These are phyloP conservation scores for Aphrocallistes beatrix DNA, from an alignment of 37 sponge, comb jelly and placozoan species.

Conservation along the genomic window DNA sequence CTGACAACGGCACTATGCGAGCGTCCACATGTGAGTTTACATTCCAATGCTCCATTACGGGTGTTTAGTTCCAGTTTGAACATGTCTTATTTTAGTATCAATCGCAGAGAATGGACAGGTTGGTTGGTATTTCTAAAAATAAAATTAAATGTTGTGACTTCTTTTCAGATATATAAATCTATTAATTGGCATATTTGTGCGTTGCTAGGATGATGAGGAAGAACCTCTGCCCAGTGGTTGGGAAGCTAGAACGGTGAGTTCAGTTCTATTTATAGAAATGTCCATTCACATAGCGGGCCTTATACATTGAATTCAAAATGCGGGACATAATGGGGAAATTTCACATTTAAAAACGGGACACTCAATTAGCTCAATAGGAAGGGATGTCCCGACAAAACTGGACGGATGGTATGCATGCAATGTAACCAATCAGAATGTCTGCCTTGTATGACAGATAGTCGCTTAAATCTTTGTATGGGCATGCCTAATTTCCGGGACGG, in stretches of 20 bases:
- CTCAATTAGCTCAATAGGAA: too few relatives aligned
- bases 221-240: constrained; percentile 75
- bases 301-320: background rate
- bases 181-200: background rate
- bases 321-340: background rate
- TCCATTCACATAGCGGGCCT: too few relatives aligned
- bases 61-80: background rate
- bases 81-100: background rate
- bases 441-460: background rate
- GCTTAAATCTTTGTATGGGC: background rate
- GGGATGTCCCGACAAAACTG: too few relatives aligned
- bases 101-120: constrained; percentile 16
- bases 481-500: too few relatives aligned
- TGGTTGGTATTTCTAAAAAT: too few relatives aligned
- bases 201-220: constrained; percentile 29
- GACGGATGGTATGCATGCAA: background rate
- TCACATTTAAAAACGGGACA: too few relatives aligned
- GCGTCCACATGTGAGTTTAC: background rate
- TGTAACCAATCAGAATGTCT: background rate
- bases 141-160: too few relatives aligned
- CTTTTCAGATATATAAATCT: background rate
- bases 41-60: background rate
- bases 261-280: background rate
- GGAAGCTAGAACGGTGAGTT: constrained; percentile 59
- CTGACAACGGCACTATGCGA: background rate